These are phyloP conservation scores for Luscinia megarhynchos DNA, from an alignment of 2,797 vertebrate species.

Conservation along the genomic window DNA sequence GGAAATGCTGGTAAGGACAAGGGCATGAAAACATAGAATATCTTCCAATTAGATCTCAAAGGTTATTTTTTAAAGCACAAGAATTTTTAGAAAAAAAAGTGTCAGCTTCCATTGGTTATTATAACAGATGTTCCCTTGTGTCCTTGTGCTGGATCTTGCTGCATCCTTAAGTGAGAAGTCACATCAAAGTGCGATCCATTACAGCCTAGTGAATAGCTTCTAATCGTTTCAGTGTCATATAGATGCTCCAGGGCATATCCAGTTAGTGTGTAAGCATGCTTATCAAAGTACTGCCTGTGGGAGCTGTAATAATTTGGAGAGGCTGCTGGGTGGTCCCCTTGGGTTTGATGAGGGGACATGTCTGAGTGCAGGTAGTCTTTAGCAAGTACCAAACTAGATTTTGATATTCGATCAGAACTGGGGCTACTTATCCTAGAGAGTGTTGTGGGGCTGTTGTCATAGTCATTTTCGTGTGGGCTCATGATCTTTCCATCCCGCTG, in stretches of 20 bases:
- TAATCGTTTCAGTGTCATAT: slow-evolving; percentile 90
- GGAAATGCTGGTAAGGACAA: slow-evolving; percentile 74
- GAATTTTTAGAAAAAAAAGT: slow-evolving; percentile 70
- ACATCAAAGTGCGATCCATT: slow-evolving; percentile 89
- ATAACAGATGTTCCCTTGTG: slow-evolving; percentile 97
- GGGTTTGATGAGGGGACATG: slow-evolving; percentile 85
- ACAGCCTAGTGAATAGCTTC: slow-evolving; percentile 88
- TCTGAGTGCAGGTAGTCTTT: slow-evolving; percentile 92
- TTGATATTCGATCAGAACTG: slow-evolving; percentile 86
- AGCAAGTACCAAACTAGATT: slow-evolving; percentile 81
- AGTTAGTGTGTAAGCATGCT: slow-evolving; percentile 91
- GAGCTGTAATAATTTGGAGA: slow-evolving; percentile 86
- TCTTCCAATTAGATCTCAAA: slow-evolving; percentile 69
- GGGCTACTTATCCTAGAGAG: slow-evolving; percentile 91
- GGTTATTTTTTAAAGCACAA: slow-evolving; percentile 62
- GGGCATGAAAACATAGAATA: slow-evolving; percentile 75
- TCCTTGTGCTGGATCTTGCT: slow-evolving; percentile 87
- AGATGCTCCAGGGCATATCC: slow-evolving; percentile 94
- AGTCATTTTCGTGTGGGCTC: slow-evolving; percentile 86
- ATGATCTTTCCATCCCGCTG: slow-evolving; percentile 85
- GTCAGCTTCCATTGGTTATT: slow-evolving; percentile 97
- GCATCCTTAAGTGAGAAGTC: slow-evolving; percentile 90
- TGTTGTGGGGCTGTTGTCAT: slow-evolving; percentile 86
- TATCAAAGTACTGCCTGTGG: slow-evolving; percentile 92
- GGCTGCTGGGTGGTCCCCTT: slow-evolving; percentile 79